Conservation (phyloP, 2,113 vertebrate genomes). For the Sciurus niger region DNA sequence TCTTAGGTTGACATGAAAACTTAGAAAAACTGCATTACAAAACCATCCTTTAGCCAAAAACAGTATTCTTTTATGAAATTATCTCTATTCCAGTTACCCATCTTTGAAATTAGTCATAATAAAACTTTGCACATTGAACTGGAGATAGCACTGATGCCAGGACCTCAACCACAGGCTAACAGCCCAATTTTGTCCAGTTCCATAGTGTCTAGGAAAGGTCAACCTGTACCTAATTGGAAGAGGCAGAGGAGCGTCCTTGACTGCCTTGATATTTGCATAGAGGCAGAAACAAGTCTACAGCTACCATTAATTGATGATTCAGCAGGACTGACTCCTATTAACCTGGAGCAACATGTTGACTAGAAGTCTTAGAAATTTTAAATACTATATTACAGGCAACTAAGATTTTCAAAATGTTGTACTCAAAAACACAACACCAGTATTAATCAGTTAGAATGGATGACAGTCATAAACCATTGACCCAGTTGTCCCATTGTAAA, state of each 20-base stretch:
- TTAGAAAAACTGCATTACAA: slow-evolving; percentile 34
- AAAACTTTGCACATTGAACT: slow-evolving; percentile 33
- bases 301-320: neutral
- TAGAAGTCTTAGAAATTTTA: slow-evolving; percentile 31
- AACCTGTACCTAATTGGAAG: neutral
- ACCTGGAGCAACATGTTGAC: neutral
- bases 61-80: slow-evolving; percentile 35
- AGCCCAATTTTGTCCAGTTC: neutral
- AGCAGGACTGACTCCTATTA: neutral
- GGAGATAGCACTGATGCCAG: neutral
- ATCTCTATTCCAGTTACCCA: slow-evolving; percentile 42
- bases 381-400: neutral
- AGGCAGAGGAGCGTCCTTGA: neutral
- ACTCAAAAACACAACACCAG: neutral
- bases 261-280: slow-evolving; percentile 6
- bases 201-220: neutral
- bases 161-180: slow-evolving; percentile 32
- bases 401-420: slow-evolving; percentile 6
- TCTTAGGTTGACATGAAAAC: slow-evolving; percentile 47
- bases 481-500: neutral
- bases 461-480: neutral
- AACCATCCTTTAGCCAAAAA: slow-evolving; percentile 49
- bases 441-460: neutral
- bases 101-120: slow-evolving; percentile 54
- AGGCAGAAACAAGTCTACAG: slow-evolving; percentile 22